Base-by-base conservation (phyloP, 2,797 vertebrate species). In the Poeciliopsis infans region DNA sequence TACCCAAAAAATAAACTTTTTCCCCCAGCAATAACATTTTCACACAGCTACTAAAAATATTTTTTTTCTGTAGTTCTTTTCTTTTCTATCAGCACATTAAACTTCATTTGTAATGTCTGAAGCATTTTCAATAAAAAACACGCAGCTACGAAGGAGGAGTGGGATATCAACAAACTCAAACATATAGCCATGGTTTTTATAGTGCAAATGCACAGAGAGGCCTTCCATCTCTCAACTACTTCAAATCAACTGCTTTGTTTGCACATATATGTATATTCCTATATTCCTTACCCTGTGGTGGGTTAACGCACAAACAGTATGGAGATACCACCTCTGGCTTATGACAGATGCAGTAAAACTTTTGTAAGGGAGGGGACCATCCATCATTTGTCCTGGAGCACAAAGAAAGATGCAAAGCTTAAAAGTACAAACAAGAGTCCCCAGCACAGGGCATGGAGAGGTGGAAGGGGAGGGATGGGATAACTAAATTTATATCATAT, bases 401-500 rank as follows among this genome's bases (percentile, higher is more conserved):
- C 82, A 91, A 74, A 77, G 88, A 91, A 89, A 76, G 83, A 85
- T 79, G 74, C 79, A 69, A 83, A 55, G 87, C 90, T 91, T 92
- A 95, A 95, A 94, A 95, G 94, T 93, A 94, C 86, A 93, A 86
- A 91, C 81, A 89, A 79, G 80, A 86, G 86, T 83, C 91, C 80
- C 83, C 51, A 16, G 36, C 81, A 85, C 74, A 83, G 78, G 90
- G 83, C 76, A 79, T 70, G 46, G 79, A 86, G 78, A 85, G 79
- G 76, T 57, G 64, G 82, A 53, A 75, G 83, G 61, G 81, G 86
- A 79, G 76, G 84, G 85, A 76, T 28, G 78, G 82, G 80, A 82
- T 94, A 94, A 95, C 93, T 87, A 92, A 91, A 95, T 96, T 95
- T 94, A 94, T 95, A 94, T 95, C 94, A 95, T 95, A 95, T 95